phyloP scores from a whole-genome alignment of 2,888 invertebrate genomes.

The Mythimna albipuncta region DNA sequence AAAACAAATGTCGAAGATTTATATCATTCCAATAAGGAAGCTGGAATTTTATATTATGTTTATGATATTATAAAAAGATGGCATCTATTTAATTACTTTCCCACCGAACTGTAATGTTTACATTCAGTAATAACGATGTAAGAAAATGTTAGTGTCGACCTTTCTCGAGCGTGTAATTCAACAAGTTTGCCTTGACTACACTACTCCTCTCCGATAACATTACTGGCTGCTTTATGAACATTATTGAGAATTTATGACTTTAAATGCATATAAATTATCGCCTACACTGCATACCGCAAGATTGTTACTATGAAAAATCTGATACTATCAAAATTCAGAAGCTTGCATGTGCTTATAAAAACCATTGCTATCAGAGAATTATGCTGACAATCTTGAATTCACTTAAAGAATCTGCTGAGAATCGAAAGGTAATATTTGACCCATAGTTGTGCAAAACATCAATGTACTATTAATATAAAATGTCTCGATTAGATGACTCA shows the following conservation, averaged over 20 bases:
- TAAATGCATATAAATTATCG: not conserved
- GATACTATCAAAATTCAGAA: not conserved
- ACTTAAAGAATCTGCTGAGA: not conserved
- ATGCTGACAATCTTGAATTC: not conserved
- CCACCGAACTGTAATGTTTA: constrained; percentile 24
- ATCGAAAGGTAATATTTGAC: not conserved
- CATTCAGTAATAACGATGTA: constrained; percentile 34
- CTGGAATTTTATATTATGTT: not conserved
- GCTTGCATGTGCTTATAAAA: not conserved
- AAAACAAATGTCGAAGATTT: constrained; percentile 13
- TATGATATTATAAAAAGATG: constrained; percentile 16
- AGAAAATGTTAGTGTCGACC: constrained; percentile 47
- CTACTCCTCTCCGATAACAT: constrained; percentile 41
- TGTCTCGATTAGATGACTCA: not conserved
- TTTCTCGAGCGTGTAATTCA: constrained; percentile 50
- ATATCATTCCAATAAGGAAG: constrained; percentile 26
- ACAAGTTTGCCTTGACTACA: constrained; percentile 60
- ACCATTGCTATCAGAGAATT: not conserved
- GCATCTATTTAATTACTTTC: constrained; percentile 29
- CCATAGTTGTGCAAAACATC: no score
- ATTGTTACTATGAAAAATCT: not conserved
- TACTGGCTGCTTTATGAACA: constrained; percentile 31
- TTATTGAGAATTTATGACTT: constrained; percentile 9
- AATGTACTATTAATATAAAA: not conserved
- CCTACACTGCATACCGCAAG: not conserved